Conservation (phyloP, 2,113 vertebrate species). For the Rhinichthys klamathensis region DNA sequence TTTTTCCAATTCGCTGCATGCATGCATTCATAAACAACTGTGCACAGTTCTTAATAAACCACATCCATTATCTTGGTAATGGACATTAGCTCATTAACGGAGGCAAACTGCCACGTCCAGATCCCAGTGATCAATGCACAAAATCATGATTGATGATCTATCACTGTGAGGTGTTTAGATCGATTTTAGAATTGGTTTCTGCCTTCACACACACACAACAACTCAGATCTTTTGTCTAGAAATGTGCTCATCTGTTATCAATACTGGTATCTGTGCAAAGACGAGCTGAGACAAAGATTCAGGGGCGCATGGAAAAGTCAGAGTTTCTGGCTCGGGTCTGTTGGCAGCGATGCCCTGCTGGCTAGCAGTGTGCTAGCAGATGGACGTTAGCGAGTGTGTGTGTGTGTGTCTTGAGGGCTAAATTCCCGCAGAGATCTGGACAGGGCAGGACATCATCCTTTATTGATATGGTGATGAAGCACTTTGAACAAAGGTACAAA, state of each 20-base stretch:
- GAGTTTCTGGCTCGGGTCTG: not conserved
- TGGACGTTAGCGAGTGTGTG: slow-evolving; percentile 31
- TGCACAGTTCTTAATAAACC: not conserved
- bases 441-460: slow-evolving; percentile 22
- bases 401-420: slow-evolving; percentile 26
- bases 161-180: not conserved
- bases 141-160: not conserved
- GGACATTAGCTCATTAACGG: not conserved
- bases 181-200: not conserved
- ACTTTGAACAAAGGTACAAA: not conserved
- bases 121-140: not conserved
- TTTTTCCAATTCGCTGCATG: not conserved
- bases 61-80: not conserved
- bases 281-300: not conserved
- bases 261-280: slow-evolving; percentile 22
- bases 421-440: not conserved
- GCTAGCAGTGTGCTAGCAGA: slow-evolving; percentile 52
- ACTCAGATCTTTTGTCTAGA: not conserved
- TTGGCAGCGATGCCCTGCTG: slow-evolving; percentile 38
- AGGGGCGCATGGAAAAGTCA: slow-evolving; percentile 8
- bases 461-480: slow-evolving; percentile 40
- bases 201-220: not conserved
- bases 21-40: not conserved
- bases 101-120: not conserved
- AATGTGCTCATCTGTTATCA: not conserved